Base-by-base conservation (phyloP, 2,113 vertebrate genomes). In the Podiceps cristatus region DNA sequence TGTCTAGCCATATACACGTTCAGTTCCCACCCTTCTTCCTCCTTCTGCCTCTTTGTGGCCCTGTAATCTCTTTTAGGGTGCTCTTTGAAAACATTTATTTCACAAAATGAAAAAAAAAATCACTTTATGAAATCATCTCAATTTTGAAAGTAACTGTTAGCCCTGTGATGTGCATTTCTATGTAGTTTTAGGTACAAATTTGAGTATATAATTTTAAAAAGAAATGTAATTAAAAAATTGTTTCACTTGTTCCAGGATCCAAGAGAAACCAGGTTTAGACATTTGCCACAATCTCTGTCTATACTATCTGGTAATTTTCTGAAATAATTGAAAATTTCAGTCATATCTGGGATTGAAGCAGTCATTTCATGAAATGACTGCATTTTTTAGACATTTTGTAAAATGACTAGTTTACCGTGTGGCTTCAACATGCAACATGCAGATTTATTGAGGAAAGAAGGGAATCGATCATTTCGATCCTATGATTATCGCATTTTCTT, bases 281-380 rank as follows among this genome's bases (percentile, higher is more conserved):
- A 55, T 3, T 11, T 90, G 31, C 24, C 10, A 42, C 18, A 19
- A 35, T 24, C 13, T 23, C 13, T 58, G 1, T 28, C 63, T 66
- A n/a, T 20, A 17, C 8, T 71, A 81, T 52, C 55, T 84, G 23
- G 12, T 45, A 62, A 50, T 86, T 89, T 95, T 89, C 64, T 86
- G 37, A 66, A 81, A 95, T 74, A 86, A 62, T 12, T 86, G 67
- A 80, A 80, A 69, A 67, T 68, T 86, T 88, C 66, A 73, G 35
- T 76, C 4, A 6, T 58, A 31, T 58, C 20, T 44, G 17, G 23
- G 19, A 53, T 14, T 44, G 52, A 78, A 91, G 29, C 18, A 55
- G 28, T 37, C 18, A 92, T 88, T 93, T 93, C 5, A 71, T 47
- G 5, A 85, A 87, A 82, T 63, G 18, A 50, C 10, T 13, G 27